Evolutionary conservation across 1,140 invertebrate species (phyloP).

Genomic region (Drosophila insularis): DNA sequence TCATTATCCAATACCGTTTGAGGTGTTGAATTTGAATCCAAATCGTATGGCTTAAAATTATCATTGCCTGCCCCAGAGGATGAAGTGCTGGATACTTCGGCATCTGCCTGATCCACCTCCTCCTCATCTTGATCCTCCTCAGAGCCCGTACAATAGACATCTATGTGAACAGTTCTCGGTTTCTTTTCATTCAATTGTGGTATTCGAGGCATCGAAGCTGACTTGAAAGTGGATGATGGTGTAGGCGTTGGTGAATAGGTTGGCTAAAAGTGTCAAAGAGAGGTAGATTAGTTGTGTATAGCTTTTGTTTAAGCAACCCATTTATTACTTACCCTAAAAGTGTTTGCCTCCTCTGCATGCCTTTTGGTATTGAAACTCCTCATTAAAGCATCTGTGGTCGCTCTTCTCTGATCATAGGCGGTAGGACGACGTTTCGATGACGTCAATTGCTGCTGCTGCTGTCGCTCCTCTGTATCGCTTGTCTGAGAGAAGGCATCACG

Average conservation of each 20-base stretch:
- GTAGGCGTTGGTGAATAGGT: slow-evolving; percentile 66
- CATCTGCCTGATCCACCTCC: slow-evolving; percentile 85
- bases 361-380: slow-evolving; percentile 52
- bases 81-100: slow-evolving; percentile 83
- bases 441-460: slow-evolving; percentile 10
- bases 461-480: slow-evolving; percentile 72
- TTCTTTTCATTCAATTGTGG: slow-evolving; percentile 83
- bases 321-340: slow-evolving; percentile 60
- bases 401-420: slow-evolving; percentile 70
- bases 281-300: background rate
- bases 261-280: slow-evolving; percentile 29
- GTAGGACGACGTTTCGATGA: slow-evolving; percentile 29
- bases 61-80: slow-evolving; percentile 42
- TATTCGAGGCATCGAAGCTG: slow-evolving; percentile 73
- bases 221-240: slow-evolving; percentile 72
- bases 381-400: slow-evolving; percentile 72
- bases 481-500: slow-evolving; percentile 80
- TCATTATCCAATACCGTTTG: slow-evolving; percentile 87
- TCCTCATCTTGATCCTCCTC: slow-evolving; percentile 85
- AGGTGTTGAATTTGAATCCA: slow-evolving; percentile 83
- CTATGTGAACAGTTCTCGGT: slow-evolving; percentile 89
- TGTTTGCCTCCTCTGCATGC: slow-evolving; percentile 75
- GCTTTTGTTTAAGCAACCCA: background rate
- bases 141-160: slow-evolving; percentile 90
- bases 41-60: slow-evolving; percentile 48